Base-by-base conservation (phyloP, 2,797 vertebrate genomes). In the Dendrocincla fuliginosa region DNA sequence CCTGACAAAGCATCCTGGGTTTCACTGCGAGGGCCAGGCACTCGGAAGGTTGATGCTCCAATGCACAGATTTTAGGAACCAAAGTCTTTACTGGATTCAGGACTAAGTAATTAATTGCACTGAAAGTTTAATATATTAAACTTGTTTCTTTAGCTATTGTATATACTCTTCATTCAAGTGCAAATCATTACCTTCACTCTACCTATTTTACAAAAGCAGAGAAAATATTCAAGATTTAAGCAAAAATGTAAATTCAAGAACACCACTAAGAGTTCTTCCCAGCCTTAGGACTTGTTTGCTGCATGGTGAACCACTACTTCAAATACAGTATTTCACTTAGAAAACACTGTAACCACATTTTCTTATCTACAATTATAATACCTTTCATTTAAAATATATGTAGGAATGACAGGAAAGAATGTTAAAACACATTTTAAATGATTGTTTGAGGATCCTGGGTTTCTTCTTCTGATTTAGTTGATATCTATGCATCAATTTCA, bases 201-300 rank as follows among this genome's bases (percentile, higher is more conserved):
- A 61, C 35, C 42, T 75, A 11, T 56, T 84, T 90, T 61, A 52
- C 5, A 79, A 90, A 81, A 87, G 27, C 4, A 3, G 7, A 65
- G 44, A 79, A 90, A 84, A 55, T 92, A 46, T 82, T 87, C 55
- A 78, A 67, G 47, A 74, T 96, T 87, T 27, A 90, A 92, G 92
- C 13, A 7, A 92, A 93, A 96, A 89, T 94, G 35, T 4, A 90
- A 89, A 95, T 95, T 79, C 68, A 76, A 82, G 20, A 63, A 33
- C 39, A 88, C 2, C 27, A 59, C 24, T 68, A 75, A 82, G 6
- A 67, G 41, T 76, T 69, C 35, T 84, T 84, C 32, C 25, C 55
- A 87, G 59, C 81, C 67, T 76, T 47, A 79, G 67, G 63, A 70
- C 10, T 37, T 84, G n/a, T 82, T 89, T 90, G 18, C 39, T 90